A percentile compares a stretch with the other conserved stretches of the same genome.
These are phyloP conservation scores for Menidia menidia DNA, from an alignment of 2,797 vertebrate species.

Conservation along the genomic window DNA sequence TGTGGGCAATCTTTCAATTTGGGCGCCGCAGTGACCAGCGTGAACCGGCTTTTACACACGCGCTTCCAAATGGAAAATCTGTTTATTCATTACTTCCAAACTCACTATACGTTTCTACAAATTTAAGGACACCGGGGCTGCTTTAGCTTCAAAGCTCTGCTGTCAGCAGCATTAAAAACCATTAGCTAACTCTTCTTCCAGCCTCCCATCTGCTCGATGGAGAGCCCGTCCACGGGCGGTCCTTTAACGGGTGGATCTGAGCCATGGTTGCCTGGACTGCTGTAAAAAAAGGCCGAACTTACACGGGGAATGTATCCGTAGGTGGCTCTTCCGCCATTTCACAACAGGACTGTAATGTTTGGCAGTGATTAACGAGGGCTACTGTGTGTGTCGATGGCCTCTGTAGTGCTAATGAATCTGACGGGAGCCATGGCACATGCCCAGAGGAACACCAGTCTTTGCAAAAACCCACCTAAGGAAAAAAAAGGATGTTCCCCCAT, in stretches of 20 bases:
- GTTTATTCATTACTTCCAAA: slow-evolving; percentile 24
- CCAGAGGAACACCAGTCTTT: slow-evolving; percentile 16
- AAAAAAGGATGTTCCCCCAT: slow-evolving; percentile 13
- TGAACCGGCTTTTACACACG: slow-evolving; percentile 37
- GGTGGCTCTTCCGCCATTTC: slow-evolving; percentile 45
- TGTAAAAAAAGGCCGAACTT: slow-evolving; percentile 23
- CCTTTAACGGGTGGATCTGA: slow-evolving; percentile 10
- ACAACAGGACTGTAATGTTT: slow-evolving; percentile 49
- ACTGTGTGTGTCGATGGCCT: slow-evolving; percentile 47
- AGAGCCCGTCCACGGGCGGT: slow-evolving; percentile 29
- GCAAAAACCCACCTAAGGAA: slow-evolving; percentile 24
- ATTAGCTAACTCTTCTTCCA: slow-evolving; percentile 19
- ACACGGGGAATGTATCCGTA: slow-evolving; percentile 27
- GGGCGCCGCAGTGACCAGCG: slow-evolving; percentile 26
- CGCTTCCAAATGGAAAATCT: slow-evolving; percentile 33
- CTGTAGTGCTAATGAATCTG: slow-evolving; percentile 53
- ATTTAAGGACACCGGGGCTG: slow-evolving; percentile 1
- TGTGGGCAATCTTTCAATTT: slow-evolving; percentile 34
- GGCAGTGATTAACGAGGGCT: slow-evolving; percentile 56
- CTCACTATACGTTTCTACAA: background rate
- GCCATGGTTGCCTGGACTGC: slow-evolving; percentile 1
- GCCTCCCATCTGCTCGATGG: slow-evolving; percentile 37
- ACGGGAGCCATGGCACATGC: slow-evolving; percentile 27
- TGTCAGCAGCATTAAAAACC: slow-evolving; percentile 16
- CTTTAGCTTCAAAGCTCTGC: slow-evolving; percentile 19